A percentile compares a stretch with the other conserved stretches of the same genome.
Conservation (phyloP, 2,113 vertebrate genomes). For the Oreochromis aureus region DNA sequence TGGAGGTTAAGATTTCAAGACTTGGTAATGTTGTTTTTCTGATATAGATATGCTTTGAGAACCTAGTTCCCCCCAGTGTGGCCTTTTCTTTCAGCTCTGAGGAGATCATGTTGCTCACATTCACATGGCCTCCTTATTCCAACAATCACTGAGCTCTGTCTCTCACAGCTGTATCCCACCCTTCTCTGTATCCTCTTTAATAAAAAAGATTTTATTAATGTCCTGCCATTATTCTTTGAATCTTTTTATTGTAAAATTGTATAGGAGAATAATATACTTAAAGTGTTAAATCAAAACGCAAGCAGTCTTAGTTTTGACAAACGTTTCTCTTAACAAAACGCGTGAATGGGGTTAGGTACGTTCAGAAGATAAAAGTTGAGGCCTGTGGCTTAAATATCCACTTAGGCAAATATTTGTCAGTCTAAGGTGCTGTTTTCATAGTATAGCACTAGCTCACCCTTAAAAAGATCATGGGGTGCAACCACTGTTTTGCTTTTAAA, state of each 20-base stretch:
- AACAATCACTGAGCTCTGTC: not conserved
- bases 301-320: not conserved
- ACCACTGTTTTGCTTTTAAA: not conserved
- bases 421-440: not conserved
- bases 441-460: conserved; percentile 20
- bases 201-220: not conserved
- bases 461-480: not conserved
- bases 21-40: conserved; percentile 49
- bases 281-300: not conserved
- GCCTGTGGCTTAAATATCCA: not conserved
- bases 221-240: not conserved
- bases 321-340: not conserved
- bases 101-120: conserved; percentile 42
- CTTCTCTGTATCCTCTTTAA: not conserved
- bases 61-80: not conserved
- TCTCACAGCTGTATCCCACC: not conserved
- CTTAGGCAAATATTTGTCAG: conserved; percentile 12
- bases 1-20: conserved; percentile 19
- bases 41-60: conserved; percentile 63
- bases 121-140: conserved; percentile 30
- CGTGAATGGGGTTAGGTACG: not conserved
- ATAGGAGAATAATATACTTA: not conserved
- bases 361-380: not conserved
- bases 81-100: conserved; percentile 14
- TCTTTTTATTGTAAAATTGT: not conserved